Percentiles rank a stretch among this genome's conserved stretches.
Evolutionary conservation across 2,113 vertebrate species (phyloP).

Genomic region (Tringa solitaria): DNA sequence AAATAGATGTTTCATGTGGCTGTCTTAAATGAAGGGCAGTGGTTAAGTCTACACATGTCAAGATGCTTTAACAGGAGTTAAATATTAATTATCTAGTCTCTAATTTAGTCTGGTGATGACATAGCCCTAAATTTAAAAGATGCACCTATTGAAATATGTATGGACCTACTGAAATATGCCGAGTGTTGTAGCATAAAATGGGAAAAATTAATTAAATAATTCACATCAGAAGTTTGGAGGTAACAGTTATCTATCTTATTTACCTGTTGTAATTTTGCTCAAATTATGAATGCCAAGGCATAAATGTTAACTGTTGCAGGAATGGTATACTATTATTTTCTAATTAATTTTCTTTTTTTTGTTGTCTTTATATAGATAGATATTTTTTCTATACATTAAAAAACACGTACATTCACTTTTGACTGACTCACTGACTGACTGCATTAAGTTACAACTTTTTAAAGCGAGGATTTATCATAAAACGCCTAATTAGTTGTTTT

Average conservation of each 20-base stretch:
- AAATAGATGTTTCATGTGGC: not conserved
- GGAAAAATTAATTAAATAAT: constrained; percentile 37
- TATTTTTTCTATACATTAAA: not conserved
- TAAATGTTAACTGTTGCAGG: not conserved
- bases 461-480: not conserved
- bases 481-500: not conserved
- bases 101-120: constrained; percentile 10
- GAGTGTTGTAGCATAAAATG: not conserved
- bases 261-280: not conserved
- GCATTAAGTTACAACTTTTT: not conserved
- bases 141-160: constrained; percentile 24
- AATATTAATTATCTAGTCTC: constrained; percentile 34
- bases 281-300: not conserved
- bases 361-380: not conserved
- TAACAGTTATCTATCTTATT: not conserved
- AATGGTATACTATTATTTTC: not conserved
- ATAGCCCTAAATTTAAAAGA: constrained; percentile 15
- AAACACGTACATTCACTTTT: not conserved
- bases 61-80: constrained; percentile 21
- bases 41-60: not conserved
- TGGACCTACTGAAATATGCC: not conserved
- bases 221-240: not conserved
- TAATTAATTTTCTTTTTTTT: not conserved
- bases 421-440: not conserved
- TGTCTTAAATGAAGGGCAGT: not conserved